Conservation (phyloP, 2,888 invertebrate genomes). For the Stratiomys singularior region DNA sequence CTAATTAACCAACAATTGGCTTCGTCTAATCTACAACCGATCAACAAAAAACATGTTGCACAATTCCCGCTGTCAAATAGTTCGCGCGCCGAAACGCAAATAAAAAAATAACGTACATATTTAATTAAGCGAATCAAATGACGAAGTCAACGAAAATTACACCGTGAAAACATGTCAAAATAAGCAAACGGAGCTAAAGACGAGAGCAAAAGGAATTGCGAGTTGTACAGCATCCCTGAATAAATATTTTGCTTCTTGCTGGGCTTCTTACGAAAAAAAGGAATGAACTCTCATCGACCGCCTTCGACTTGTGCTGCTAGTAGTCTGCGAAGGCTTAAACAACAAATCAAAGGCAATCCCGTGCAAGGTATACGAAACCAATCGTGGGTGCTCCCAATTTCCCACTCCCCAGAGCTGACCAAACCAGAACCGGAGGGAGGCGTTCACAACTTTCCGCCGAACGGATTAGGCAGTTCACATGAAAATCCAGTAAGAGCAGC, state of each 20-base stretch:
- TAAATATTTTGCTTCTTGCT: neutral
- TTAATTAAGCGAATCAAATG: slow-evolving; percentile 31
- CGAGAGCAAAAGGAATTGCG: neutral
- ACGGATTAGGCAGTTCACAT: neutral
- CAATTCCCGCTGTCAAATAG: neutral
- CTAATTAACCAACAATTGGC: too few species aligned
- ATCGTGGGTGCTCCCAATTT: slow-evolving; percentile 41
- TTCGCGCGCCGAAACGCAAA: neutral
- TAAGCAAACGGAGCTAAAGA: neutral
- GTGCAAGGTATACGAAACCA: neutral
- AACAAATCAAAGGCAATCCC: neutral
- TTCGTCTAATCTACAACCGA: too few species aligned
- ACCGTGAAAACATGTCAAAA: slow-evolving; percentile 1
- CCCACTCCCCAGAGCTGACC: neutral
- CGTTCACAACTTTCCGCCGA: neutral
- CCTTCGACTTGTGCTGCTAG: neutral
- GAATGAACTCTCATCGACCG: too few species aligned
- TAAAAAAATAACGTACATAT: neutral
- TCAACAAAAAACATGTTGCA: too few species aligned
- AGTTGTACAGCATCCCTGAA: too few species aligned
- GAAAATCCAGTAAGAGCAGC: neutral
- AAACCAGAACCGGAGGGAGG: neutral
- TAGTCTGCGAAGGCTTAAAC: neutral
- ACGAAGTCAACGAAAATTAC: slow-evolving; percentile 14
- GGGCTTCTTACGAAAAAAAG: too few species aligned